Base-by-base conservation (phyloP, 2,797 vertebrate genomes). In the Setipinna tenuifilis region DNA sequence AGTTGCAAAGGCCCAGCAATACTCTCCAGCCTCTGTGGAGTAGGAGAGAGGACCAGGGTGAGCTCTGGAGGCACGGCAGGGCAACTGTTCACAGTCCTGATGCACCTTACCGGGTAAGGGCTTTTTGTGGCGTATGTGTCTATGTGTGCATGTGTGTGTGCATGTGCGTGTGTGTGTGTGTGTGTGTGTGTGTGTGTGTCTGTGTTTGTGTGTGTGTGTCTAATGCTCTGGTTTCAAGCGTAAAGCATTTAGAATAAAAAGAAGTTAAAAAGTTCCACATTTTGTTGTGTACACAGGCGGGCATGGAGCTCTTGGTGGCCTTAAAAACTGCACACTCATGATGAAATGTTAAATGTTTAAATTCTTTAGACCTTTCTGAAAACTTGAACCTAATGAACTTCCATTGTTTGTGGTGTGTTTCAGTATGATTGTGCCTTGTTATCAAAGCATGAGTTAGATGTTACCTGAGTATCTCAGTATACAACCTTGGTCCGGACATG, bases 41-140 rank as follows among this genome's bases (percentile, higher is more conserved):
- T 28, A 91, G 87, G 46, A 87, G 62, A 46, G 93, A 94, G 85
- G 89, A 95, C 86, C 94, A 95, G 85, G 95, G 94, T 58, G 90
- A 65, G 0, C 89, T 91, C 84, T 96, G 95, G 96, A 94, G 95
- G 84, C 95, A 95, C 0, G 95, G 92, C 82, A 92, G 95, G 90
- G 92, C 93, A 83, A 93, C 93, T 0, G 90, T 95, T 48, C 28
- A 86, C 81, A 95, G 91, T 82, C 92, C 91, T 14, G 44, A 84
- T 1, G 81, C 61, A 12, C 82, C 54, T 0, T 96, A 94, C 90
- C 93, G 95, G 94, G 96, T n/a, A 68, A 3, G 17, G 19, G 28
- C 35, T 4, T 0, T 48, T 31, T 12, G 41, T 83, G 82, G 41
- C n/a, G 48, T 17, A 62, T 84, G 83, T 84, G 83, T 84, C 44